These are phyloP conservation scores for Chionomys nivalis DNA, from an alignment of 2,113 vertebrate species.

Conservation along the genomic window DNA sequence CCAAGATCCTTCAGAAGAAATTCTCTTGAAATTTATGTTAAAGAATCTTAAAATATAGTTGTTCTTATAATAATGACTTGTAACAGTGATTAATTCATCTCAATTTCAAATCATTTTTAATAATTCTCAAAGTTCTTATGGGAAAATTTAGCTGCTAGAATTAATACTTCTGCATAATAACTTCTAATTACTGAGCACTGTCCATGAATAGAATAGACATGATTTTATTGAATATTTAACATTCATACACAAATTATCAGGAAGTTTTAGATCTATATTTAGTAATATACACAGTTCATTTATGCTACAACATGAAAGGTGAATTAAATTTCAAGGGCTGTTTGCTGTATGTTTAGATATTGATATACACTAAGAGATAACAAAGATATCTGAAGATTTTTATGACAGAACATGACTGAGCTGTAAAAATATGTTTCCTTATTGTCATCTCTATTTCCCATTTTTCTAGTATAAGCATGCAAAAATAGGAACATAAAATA, in stretches of 20 bases:
- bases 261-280: constrained; percentile 6
- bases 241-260: constrained; percentile 12
- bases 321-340: not conserved
- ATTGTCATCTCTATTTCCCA: not conserved
- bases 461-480: not conserved
- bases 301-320: not conserved
- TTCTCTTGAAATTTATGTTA: constrained; percentile 5
- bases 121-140: constrained; percentile 44
- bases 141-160: constrained; percentile 33
- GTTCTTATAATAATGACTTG: not conserved
- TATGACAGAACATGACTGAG: not conserved
- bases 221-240: constrained; percentile 32
- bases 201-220: not conserved
- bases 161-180: constrained; percentile 42
- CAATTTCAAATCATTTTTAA: constrained; percentile 26
- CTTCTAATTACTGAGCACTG: constrained; percentile 31
- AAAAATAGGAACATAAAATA: not conserved
- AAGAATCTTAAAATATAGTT: constrained; percentile 2
- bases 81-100: constrained; percentile 31
- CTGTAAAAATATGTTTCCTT: not conserved
- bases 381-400: not conserved
- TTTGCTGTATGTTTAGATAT: not conserved
- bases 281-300: not conserved
- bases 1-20: not conserved
- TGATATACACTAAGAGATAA: not conserved